Evolutionary conservation across 2,888 invertebrate species (phyloP).

Genomic region (Pecten maximus): DNA sequence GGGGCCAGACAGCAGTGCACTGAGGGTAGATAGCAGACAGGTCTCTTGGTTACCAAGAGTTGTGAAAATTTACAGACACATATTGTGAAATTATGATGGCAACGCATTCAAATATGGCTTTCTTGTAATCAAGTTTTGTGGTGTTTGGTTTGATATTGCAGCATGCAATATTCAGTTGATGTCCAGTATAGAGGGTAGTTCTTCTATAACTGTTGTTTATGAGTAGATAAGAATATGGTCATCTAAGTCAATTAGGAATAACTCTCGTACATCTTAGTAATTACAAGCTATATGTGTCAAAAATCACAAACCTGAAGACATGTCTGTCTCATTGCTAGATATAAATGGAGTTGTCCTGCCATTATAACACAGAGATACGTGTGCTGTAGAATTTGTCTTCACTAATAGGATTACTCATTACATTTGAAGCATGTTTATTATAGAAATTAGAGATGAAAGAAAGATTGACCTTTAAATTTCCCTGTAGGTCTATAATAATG

Average conservation of each 20-base stretch:
- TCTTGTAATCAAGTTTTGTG: too few relatives aligned
- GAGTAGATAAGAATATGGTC: background rate
- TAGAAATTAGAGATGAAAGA: conserved; percentile 14
- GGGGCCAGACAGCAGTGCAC: background rate
- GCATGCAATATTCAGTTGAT: too few relatives aligned
- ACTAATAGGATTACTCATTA: conserved; percentile 20
- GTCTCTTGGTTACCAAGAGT: background rate
- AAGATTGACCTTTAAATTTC: background rate
- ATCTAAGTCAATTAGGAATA: too few relatives aligned
- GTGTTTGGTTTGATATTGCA: background rate
- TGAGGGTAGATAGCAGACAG: background rate
- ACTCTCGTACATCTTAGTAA: background rate
- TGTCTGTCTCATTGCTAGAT: background rate
- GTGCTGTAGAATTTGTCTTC: background rate
- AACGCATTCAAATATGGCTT: background rate
- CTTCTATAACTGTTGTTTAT: background rate
- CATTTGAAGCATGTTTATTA: background rate
- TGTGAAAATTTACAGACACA: background rate
- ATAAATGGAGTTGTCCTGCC: background rate
- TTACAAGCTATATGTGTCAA: background rate
- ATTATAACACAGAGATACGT: background rate
- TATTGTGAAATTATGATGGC: background rate
- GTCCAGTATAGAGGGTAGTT: background rate
- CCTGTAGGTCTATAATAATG: background rate
- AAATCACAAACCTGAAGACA: background rate